phyloP scores from a whole-genome alignment of 2,113 vertebrate genomes.

The Bucco capensis region DNA sequence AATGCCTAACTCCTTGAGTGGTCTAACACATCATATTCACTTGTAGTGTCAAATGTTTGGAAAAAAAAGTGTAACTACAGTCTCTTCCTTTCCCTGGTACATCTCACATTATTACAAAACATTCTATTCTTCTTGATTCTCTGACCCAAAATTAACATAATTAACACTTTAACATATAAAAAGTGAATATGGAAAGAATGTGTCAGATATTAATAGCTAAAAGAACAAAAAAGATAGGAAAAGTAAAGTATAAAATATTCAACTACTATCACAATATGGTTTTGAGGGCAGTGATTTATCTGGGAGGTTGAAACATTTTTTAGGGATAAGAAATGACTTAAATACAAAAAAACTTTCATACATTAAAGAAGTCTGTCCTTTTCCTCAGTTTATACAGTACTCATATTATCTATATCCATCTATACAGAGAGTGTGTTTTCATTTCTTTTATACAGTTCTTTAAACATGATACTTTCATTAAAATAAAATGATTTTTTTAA shows the following conservation, averaged over 20 bases:
- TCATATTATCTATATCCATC: neutral
- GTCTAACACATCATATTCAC: neutral
- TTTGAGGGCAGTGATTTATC: neutral
- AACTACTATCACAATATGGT: neutral
- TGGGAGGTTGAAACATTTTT: neutral
- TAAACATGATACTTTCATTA: neutral
- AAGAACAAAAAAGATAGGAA: neutral
- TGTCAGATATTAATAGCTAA: neutral
- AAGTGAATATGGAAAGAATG: neutral
- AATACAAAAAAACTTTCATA: neutral
- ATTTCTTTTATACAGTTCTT: neutral
- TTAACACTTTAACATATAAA: neutral
- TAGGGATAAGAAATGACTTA: neutral
- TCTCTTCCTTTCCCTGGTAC: neutral
- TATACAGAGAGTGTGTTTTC: neutral
- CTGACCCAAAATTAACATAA: neutral
- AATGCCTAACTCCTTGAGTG: neutral
- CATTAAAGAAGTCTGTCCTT: neutral
- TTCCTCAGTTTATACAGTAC: neutral
- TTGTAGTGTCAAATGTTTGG: neutral
- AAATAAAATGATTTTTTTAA: neutral
- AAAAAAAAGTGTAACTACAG: neutral
- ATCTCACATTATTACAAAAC: neutral
- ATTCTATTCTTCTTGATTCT: neutral
- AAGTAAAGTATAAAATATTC: neutral